Percentiles rank a stretch among this genome's conserved stretches.
These are phyloP conservation scores for Drosophila greeni DNA, from an alignment of 2,888 invertebrate genomes.

Conservation along the genomic window DNA sequence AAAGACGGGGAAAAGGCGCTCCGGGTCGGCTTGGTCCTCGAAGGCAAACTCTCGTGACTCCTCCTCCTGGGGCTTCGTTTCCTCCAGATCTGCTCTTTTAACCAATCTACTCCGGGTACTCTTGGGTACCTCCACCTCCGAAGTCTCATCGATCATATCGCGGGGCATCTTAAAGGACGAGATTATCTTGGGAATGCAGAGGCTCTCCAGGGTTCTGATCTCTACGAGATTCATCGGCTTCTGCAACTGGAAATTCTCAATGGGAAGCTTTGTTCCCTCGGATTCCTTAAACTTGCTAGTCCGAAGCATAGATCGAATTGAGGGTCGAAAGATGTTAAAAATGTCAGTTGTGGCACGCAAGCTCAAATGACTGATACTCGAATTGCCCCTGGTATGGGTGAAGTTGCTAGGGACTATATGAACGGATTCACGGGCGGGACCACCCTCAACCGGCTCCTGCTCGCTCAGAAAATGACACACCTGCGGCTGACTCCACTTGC, in stretches of 20 bases:
- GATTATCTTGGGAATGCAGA: constrained; percentile 65
- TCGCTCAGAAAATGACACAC: constrained; percentile 67
- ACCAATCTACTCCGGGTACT: constrained; percentile 35
- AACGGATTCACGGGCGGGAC: not conserved
- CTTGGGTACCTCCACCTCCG: constrained; percentile 42
- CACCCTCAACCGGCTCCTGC: not conserved
- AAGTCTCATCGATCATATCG: constrained; percentile 51
- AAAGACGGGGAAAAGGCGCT: constrained; percentile 69
- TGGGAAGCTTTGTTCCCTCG: not conserved
- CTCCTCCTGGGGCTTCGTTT: constrained; percentile 1
- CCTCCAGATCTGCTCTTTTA: constrained; percentile 37
- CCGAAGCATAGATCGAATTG: constrained; percentile 42
- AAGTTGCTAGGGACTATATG: rapidly evolving
- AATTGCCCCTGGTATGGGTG: not conserved
- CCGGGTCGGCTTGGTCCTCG: constrained; percentile 60
- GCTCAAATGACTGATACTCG: too few relatives aligned
- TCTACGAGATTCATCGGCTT: constrained; percentile 38
- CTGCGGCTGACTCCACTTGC: constrained; percentile 69
- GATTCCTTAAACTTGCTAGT: not conserved
- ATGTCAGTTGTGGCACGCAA: not conserved
- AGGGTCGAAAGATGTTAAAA: constrained; percentile 55
- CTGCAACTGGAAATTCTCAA: constrained; percentile 41
- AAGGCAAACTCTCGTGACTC: constrained; percentile 40
- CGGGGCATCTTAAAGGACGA: constrained; percentile 72
- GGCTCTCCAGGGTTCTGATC: constrained; percentile 49